A percentile compares a stretch with the other conserved stretches of the same genome.
Evolutionary conservation across 2,113 vertebrate species (phyloP).

Genomic region (Aphyosemion australe): DNA sequence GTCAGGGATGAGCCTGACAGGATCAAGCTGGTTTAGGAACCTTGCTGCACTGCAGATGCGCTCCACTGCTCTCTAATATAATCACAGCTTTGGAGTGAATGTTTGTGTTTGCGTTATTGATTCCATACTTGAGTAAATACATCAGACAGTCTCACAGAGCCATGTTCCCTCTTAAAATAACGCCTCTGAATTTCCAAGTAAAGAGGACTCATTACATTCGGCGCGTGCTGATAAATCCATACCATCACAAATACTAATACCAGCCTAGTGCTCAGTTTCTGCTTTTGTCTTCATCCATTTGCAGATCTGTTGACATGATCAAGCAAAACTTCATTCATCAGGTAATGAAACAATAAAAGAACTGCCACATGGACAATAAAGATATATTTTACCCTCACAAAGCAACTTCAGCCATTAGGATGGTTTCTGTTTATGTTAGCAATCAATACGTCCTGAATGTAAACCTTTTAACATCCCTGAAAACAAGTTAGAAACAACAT

Average conservation of each 20-base stretch:
- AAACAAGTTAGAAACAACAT: not conserved
- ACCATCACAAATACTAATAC: not conserved
- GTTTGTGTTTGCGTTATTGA: conserved; percentile 48
- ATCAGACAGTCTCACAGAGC: conserved; percentile 4
- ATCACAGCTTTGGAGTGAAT: conserved; percentile 21
- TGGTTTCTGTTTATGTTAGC: not conserved
- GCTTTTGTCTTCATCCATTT: not conserved
- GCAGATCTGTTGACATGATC: not conserved
- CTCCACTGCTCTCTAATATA: conserved; percentile 39
- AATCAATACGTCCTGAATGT: not conserved
- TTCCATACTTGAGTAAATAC: conserved; percentile 31
- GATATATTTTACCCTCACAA: not conserved
- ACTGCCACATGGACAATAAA: not conserved
- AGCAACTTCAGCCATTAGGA: not conserved
- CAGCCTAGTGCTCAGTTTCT: not conserved
- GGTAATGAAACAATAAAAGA: not conserved
- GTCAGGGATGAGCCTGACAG: conserved; percentile 32
- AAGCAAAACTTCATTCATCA: not conserved
- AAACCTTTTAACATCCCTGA: not conserved
- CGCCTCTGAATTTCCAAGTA: conserved; percentile 11
- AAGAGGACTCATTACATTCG: not conserved
- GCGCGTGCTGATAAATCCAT: not conserved
- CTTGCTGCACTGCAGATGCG: conserved; percentile 50
- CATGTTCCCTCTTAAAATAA: conserved; percentile 4
- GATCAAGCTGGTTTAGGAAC: conserved; percentile 38